Evolutionary conservation across 1,140 invertebrate species (phyloP), one percentile per base, ranked within the genome.

Genomic region (Hylyphantes graminicola): DNA sequence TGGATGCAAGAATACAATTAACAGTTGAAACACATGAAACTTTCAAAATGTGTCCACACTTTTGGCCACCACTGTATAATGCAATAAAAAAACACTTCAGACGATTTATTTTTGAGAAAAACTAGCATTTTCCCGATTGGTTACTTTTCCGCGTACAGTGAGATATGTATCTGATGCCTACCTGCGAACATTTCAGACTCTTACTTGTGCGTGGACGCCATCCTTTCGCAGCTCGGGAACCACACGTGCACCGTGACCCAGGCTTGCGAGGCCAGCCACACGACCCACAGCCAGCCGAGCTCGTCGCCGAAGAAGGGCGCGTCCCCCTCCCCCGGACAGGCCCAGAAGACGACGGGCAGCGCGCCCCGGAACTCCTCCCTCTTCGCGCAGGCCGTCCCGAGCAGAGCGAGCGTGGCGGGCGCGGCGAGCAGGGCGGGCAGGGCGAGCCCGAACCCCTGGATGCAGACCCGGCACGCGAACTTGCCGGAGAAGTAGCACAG

Each of bases 241-340:
- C 97, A 99, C 65, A 99, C 96, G 88, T 99, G 97, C 63, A 98
- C 91, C 0, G 96, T 96, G 19, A 99, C 95, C 96, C 97, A 98
- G 0, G 96, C 95, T 89, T 98, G 96, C 0, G 96, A 97, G 2
- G 98, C 89, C n/a, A 98, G 90, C 96, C 96, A 98, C 0, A 80
- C 10, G 17, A 86, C 61, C 84, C 76, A 85, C 7, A 85, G n/a
- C 10, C 17, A 64, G 7, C 77, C 84, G 0, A 9, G 11, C 19
- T 63, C 55, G 6, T 65, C 13, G 3, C 54, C 9, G 6, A 83
- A 57, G 15, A 70, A 70, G 6, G 10, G 15, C 11, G 70, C 53
- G 85, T 95, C 94, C 86, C 95, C 94, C 4, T 93, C 93, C 55
- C 76, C 15, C 6, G 96, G 95, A 87, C 95, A 95, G 87, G 95